Conservation (phyloP, 2,888 invertebrate genomes). For the Oscheius sp. region DNA sequence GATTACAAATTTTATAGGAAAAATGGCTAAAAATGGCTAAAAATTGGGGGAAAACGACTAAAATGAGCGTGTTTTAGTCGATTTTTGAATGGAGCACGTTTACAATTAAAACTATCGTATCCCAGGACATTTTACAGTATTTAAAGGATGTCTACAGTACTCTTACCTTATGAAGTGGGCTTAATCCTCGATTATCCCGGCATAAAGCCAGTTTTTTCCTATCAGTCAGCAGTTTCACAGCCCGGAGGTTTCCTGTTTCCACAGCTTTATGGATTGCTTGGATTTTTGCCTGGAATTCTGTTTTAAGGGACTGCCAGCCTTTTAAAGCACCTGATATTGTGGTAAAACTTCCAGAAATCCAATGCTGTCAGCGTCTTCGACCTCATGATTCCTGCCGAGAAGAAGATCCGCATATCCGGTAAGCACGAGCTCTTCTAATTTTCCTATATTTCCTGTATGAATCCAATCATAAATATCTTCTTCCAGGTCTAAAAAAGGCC, state of each 20-base stretch:
- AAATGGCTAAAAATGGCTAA: no score
- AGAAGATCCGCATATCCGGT: slow-evolving; percentile 87
- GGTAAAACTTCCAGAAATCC: slow-evolving; percentile 90
- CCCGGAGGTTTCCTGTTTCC: slow-evolving; percentile 75
- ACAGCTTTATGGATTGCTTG: slow-evolving; percentile 74
- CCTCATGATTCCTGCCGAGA: slow-evolving; percentile 78
- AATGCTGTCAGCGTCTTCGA: slow-evolving; percentile 76
- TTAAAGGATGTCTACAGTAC: no score
- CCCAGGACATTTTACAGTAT: no score
- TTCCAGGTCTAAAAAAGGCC: slow-evolving; percentile 64
- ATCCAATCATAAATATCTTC: slow-evolving; percentile 75
- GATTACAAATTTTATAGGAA: no score
- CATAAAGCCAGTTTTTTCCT: slow-evolving; percentile 76
- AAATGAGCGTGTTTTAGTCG: no score
- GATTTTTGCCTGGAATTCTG: slow-evolving; percentile 72
- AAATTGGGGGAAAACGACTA: no score
- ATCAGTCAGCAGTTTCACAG: slow-evolving; percentile 75
- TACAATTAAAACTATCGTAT: no score
- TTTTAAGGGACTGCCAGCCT: neutral
- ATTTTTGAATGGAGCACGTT: no score
- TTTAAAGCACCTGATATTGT: slow-evolving; percentile 78
- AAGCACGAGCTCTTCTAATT: slow-evolving; percentile 87
- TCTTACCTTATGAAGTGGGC: slow-evolving; percentile 69
- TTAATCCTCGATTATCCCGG: slow-evolving; percentile 72
- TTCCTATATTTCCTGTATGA: slow-evolving; percentile 85